Conservation (phyloP, 2,797 vertebrate genomes). For the Chiroxiphia lanceolata region DNA sequence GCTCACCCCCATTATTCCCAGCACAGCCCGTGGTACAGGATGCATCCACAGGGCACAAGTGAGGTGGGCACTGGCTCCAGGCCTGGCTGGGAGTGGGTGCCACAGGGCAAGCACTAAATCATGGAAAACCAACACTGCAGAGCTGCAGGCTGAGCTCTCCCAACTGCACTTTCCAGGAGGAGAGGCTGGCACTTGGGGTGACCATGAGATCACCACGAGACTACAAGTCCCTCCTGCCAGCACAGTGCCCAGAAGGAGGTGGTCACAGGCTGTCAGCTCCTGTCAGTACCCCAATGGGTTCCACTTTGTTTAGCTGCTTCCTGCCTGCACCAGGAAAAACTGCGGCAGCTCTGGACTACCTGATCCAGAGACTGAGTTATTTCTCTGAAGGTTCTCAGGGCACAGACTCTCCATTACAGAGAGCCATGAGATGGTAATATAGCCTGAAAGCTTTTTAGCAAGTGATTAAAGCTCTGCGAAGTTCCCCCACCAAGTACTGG, state of each 20-base stretch:
- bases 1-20: neutral
- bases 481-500: neutral
- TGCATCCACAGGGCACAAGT: neutral
- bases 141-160: neutral
- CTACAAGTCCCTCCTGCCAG: neutral
- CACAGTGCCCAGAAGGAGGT: neutral
- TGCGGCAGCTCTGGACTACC: neutral
- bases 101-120: neutral
- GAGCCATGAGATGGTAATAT: neutral
- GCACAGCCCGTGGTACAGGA: neutral
- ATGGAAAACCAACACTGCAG: neutral
- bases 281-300: neutral
- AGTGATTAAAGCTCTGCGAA: constrained; percentile 26
- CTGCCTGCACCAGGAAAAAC: neutral
- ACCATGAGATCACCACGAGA: neutral
- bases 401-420: neutral
- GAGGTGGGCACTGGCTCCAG: neutral
- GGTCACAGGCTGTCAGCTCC: neutral
- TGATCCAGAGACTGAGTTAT: neutral
- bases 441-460: constrained; percentile 53
- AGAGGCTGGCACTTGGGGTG: neutral
- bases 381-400: constrained; percentile 14
- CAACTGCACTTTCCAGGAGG: neutral
- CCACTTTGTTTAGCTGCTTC: neutral
- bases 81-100: neutral